Base-by-base conservation (phyloP, 2,797 vertebrate genomes). In the Ispidina picta region DNA sequence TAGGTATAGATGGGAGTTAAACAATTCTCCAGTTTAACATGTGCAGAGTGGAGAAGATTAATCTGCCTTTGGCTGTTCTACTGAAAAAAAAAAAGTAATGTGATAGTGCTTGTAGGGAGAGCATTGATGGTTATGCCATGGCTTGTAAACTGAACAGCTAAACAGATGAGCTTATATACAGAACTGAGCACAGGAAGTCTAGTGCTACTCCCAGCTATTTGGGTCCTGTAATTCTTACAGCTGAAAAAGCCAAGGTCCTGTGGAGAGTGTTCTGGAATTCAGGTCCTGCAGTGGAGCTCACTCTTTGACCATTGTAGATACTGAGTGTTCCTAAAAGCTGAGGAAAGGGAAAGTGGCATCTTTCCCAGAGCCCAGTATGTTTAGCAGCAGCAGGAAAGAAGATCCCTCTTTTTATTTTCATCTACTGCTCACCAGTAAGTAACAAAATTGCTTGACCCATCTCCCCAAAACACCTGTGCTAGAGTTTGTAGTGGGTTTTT, bases 401-500 rank as follows among this genome's bases (percentile, higher is more conserved):
- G 28, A 52, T 39, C 10, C 15, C 20, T 1, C 14, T 26, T 21
- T 58, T 56, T 22, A 9, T 70, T 73, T 58, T 51, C 8, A 26
- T 22, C 22, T 55, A 2, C 23, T 49, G 56, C 78, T 80, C 59
- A 29, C 43, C 33, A 81, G 22, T 16, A 49, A 39, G 35, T 15
- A 28, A 28, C 4, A 75, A 33, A 79, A 41, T 52, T 3, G 5
- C 69, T 76, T 25, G 44, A 86, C n/a, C 43, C 22, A 10, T 20
- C 31, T 44, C 59, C 37, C 28, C 46, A 6, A 22, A 63, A 37
- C 7, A 5, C 15, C 25, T 59, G 17, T 43, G 19, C 22, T 44
- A 31, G 0, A n/a, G 3, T 13, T 37, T 31, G 19, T 51, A 9
- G 29, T 9, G 19, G 22, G 2, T 49, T 44, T 20, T 51, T 28